Conservation (phyloP, 2,888 invertebrate species). For the Cryptosula pallasiana region DNA sequence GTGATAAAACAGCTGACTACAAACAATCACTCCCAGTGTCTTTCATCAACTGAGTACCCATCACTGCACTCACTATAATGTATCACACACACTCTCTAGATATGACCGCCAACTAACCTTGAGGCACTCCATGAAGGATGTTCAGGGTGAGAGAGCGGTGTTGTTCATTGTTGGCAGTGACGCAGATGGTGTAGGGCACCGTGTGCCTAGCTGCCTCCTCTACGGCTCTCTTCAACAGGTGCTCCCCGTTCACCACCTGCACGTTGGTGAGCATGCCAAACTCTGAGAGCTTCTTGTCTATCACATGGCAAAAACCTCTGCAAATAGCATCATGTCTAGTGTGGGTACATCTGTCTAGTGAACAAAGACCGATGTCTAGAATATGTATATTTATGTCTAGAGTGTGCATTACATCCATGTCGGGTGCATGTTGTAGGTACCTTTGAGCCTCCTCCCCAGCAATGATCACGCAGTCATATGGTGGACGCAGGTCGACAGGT, state of each 20-base stretch:
- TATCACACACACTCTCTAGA: no score
- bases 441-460: constrained; percentile 75
- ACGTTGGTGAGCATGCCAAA: constrained; percentile 70
- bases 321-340: no score
- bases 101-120: constrained; percentile 71
- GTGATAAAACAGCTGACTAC: no score
- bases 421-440: no score
- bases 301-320: constrained; percentile 78
- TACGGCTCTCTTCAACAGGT: constrained; percentile 69
- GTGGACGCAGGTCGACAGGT: constrained; percentile 29
- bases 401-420: no score
- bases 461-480: constrained; percentile 84
- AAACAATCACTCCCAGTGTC: no score
- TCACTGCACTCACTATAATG: no score
- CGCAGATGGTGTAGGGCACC: constrained; percentile 79
- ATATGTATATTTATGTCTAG: no score
- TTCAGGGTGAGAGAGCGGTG: constrained; percentile 81
- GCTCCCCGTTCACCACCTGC: constrained; percentile 84
- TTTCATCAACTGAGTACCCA: no score
- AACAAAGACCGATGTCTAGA: no score
- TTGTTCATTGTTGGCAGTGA: constrained; percentile 79
- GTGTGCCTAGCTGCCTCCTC: constrained; percentile 84
- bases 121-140: constrained; percentile 75
- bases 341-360: no score
- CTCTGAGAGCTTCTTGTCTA: constrained; percentile 73